phyloP scores from a whole-genome alignment of 2,113 vertebrate genomes.

The Misgurnus mizolepis region DNA sequence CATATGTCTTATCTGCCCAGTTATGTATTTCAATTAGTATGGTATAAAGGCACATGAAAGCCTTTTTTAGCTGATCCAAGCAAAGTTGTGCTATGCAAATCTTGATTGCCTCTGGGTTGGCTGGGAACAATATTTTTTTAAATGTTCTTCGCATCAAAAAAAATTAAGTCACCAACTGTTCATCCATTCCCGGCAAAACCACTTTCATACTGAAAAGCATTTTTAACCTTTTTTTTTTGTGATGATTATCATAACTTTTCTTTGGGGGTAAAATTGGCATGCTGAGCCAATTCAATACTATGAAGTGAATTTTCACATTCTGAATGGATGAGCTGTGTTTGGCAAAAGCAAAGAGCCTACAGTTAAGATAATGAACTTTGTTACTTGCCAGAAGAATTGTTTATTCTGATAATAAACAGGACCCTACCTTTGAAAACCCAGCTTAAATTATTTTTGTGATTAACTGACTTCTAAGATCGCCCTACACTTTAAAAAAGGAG shows the following conservation, averaged over 20 bases:
- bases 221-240: not conserved
- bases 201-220: not conserved
- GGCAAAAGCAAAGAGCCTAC: too few species aligned
- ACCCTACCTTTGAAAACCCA: too few species aligned
- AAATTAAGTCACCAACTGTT: slow-evolving; percentile 18
- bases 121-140: not conserved
- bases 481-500: too few species aligned
- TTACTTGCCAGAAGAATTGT: too few species aligned
- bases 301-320: too few species aligned
- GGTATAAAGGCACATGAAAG: not conserved
- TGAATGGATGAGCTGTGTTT: too few species aligned
- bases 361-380: too few species aligned
- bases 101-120: slow-evolving; percentile 12
- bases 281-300: not conserved
- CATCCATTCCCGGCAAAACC: not conserved
- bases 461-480: too few species aligned
- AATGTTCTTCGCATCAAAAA: not conserved
- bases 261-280: not conserved
- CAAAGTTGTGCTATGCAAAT: not conserved
- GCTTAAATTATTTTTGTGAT: too few species aligned
- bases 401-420: too few species aligned
- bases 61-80: slow-evolving; percentile 6
- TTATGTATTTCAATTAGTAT: not conserved
- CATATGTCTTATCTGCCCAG: slow-evolving; percentile 3
- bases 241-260: not conserved